A percentile compares a stretch with the other conserved stretches of the same genome.
Evolutionary conservation across 1,140 invertebrate species (phyloP).

Genomic region (Neodiprion fabricii): DNA sequence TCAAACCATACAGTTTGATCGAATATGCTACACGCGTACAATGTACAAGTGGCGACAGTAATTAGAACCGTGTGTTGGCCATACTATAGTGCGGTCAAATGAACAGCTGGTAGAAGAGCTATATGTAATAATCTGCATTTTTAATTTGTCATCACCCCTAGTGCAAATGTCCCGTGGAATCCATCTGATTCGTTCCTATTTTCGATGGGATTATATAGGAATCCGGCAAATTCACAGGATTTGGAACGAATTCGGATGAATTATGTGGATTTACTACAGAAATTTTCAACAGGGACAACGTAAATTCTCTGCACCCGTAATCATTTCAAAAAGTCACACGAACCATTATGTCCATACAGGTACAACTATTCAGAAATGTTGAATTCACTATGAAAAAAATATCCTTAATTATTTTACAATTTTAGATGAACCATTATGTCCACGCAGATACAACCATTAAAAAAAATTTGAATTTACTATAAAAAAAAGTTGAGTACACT

Average conservation of each 20-base stretch:
- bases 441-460: neutral
- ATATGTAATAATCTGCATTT: neutral
- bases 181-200: neutral
- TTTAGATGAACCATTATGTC: neutral
- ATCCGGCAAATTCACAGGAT: too few relatives aligned
- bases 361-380: too few relatives aligned
- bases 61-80: neutral
- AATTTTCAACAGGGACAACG: too few relatives aligned
- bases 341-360: too few relatives aligned
- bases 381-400: too few relatives aligned
- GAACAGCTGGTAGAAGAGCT: neutral
- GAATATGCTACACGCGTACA: neutral
- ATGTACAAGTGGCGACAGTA: neutral
- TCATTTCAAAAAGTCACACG: too few relatives aligned
- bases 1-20: neutral
- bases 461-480: neutral
- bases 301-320: too few relatives aligned
- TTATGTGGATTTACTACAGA: too few relatives aligned
- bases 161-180: neutral
- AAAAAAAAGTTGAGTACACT: neutral
- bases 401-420: too few relatives aligned
- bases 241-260: too few relatives aligned
- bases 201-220: neutral
- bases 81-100: neutral
- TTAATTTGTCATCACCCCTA: neutral